A percentile compares a stretch with the other conserved stretches of the same genome.
Evolutionary conservation across 2,113 vertebrate species (phyloP).

Genomic region (Rhinichthys klamathensis): DNA sequence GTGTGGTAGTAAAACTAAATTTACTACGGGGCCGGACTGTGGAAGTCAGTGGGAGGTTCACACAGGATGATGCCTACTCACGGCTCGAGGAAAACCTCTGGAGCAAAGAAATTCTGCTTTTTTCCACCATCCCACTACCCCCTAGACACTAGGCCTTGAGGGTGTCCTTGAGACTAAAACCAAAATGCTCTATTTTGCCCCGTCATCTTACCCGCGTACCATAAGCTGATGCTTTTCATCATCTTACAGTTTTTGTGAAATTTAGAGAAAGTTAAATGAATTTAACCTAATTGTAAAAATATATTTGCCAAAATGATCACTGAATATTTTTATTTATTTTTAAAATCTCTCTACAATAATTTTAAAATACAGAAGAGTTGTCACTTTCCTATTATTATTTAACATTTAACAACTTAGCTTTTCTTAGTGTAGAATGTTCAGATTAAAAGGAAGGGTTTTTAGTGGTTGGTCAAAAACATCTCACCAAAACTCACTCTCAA

Average conservation of each 20-base stretch:
- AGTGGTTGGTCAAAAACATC: neutral
- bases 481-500: neutral
- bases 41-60: slow-evolving; percentile 59
- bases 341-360: neutral
- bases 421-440: neutral
- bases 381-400: neutral
- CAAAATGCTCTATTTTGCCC: slow-evolving; percentile 41
- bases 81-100: slow-evolving; percentile 55
- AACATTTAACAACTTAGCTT: neutral
- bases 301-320: too few species aligned
- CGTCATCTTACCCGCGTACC: slow-evolving; percentile 34
- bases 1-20: slow-evolving; percentile 66
- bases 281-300: neutral
- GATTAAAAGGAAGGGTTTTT: neutral
- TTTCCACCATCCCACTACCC: slow-evolving; percentile 48
- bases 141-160: slow-evolving; percentile 30
- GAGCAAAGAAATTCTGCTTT: slow-evolving; percentile 50
- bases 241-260: neutral
- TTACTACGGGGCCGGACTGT: slow-evolving; percentile 59
- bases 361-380: neutral
- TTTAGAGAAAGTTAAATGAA: neutral
- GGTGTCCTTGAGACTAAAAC: slow-evolving; percentile 41
- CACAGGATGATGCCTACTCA: slow-evolving; percentile 60
- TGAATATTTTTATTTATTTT: neutral
- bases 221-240: slow-evolving; percentile 19